Conservation (phyloP, 1,140 invertebrate genomes). For the Pseudachorutes palmiensis region DNA sequence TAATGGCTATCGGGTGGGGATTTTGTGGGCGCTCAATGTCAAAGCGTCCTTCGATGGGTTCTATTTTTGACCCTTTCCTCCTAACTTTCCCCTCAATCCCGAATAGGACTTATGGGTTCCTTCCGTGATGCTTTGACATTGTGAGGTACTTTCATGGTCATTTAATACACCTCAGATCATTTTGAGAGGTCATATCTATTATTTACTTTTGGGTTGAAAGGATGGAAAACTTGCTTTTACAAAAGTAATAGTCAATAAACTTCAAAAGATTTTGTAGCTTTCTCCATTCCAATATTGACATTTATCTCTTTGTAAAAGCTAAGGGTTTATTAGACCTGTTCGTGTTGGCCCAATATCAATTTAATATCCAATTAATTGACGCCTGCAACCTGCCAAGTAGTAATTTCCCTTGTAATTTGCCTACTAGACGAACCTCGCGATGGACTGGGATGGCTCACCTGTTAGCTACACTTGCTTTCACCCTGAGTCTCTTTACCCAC, state of each 20-base stretch:
- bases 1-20: too few relatives aligned
- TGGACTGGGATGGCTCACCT: constrained; percentile 63
- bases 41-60: too few relatives aligned
- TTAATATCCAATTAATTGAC: too few relatives aligned
- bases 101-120: neutral
- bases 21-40: too few relatives aligned
- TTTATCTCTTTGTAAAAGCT: neutral
- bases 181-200: neutral
- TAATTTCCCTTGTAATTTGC: too few relatives aligned
- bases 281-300: neutral
- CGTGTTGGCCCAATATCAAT: too few relatives aligned
- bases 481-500: constrained; percentile 45
- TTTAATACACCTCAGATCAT: neutral
- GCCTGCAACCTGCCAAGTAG: too few relatives aligned
- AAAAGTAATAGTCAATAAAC: too few relatives aligned
- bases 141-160: neutral
- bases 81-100: neutral
- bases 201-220: too few relatives aligned
- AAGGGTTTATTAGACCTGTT: too few relatives aligned
- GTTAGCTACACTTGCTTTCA: constrained; percentile 58
- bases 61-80: too few relatives aligned
- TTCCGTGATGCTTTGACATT: neutral
- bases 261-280: neutral
- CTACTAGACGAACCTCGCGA: constrained; percentile 56
- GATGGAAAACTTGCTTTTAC: too few relatives aligned